Evolutionary conservation across 2,113 vertebrate genomes (phyloP).

Genomic region (Dryoscopus gambensis): DNA sequence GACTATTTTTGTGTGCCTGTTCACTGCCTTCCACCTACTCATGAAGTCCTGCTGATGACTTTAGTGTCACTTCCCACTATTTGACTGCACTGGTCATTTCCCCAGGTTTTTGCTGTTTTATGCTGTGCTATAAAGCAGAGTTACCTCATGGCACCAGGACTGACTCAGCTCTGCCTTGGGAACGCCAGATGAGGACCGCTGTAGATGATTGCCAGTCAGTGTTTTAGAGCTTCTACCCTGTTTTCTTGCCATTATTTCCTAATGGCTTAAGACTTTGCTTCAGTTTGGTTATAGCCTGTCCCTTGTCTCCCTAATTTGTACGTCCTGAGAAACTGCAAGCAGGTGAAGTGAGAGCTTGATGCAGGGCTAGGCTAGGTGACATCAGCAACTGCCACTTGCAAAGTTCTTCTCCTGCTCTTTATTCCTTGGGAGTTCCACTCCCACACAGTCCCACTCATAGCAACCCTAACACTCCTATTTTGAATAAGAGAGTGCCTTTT

Average conservation of each 20-base stretch:
- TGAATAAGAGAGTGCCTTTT: not conserved
- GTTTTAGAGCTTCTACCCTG: not conserved
- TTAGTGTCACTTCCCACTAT: not conserved
- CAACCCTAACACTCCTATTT: not conserved
- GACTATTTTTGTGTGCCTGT: not conserved
- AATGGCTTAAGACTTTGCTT: not conserved
- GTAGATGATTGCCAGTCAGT: not conserved
- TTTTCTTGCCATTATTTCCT: not conserved
- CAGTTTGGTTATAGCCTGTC: not conserved
- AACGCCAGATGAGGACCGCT: fast-evolving
- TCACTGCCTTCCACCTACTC: not conserved
- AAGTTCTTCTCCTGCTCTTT: not conserved
- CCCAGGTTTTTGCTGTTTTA: not conserved
- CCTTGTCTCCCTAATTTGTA: not conserved
- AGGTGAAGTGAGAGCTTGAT: not conserved
- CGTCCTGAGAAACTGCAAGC: not conserved
- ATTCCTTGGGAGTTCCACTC: not conserved
- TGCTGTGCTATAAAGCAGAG: not conserved
- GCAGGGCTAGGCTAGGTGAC: not conserved
- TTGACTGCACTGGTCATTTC: not conserved
- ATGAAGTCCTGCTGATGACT: not conserved
- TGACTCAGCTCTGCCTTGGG: not conserved
- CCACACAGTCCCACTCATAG: not conserved
- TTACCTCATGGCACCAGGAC: fast-evolving
- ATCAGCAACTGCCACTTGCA: not conserved